Evolutionary conservation across 2,888 invertebrate genomes (phyloP).

Genomic region (Microplitis manilae): DNA sequence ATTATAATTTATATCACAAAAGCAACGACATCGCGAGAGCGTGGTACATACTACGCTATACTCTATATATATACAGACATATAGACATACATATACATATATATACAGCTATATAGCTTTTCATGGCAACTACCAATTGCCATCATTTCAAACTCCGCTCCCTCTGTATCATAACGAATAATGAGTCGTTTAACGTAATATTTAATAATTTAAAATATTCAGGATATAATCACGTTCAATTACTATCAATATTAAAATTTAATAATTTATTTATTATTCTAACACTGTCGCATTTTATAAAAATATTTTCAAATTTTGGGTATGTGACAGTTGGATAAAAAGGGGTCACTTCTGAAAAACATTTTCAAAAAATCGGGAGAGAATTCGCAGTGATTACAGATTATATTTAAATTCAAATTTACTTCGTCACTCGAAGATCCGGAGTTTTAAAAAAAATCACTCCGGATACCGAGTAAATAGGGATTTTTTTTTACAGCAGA

Average conservation of each 20-base stretch:
- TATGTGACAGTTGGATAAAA: too few species aligned
- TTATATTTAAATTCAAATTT: too few species aligned
- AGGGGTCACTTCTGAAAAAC: too few species aligned
- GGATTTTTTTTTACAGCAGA: too few species aligned
- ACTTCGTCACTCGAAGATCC: too few species aligned
- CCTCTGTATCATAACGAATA: slow-evolving; percentile 4
- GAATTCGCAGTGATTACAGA: too few species aligned
- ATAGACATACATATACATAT: slow-evolving; percentile 6
- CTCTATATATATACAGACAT: neutral
- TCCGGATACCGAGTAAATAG: too few species aligned
- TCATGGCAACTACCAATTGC: slow-evolving; percentile 32
- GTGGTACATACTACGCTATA: neutral
- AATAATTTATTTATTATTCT: too few species aligned
- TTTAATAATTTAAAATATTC: neutral
- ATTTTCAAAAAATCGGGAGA: too few species aligned
- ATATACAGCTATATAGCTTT: slow-evolving; percentile 11
- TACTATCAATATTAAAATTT: neutral
- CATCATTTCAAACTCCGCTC: slow-evolving; percentile 25
- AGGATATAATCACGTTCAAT: neutral
- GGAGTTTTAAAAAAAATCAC: too few species aligned
- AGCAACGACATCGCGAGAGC: slow-evolving; percentile 59
- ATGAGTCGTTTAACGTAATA: neutral
- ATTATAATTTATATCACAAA: slow-evolving; percentile 69
- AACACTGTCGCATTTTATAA: too few species aligned
- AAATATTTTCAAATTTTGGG: too few species aligned